Percentiles rank a stretch among this genome's conserved stretches.
Evolutionary conservation across 2,888 invertebrate genomes (phyloP).

Genomic region (Pollenia amentaria): DNA sequence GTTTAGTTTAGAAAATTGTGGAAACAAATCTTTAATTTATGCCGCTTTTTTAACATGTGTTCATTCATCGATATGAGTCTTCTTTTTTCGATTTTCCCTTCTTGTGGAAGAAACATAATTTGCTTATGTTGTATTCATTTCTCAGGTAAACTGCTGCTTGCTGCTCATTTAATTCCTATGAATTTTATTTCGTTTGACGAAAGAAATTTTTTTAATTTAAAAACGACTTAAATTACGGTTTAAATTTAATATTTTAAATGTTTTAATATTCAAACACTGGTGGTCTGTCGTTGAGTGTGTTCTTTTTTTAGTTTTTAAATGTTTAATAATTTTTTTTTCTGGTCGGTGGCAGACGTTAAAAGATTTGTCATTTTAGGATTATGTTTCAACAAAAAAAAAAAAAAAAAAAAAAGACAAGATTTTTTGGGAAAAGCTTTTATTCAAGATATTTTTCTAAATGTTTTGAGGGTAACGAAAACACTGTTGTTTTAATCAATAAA

Average conservation of each 20-base stretch:
- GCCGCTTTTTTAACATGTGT: conserved; percentile 66
- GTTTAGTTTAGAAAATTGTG: conserved; percentile 51
- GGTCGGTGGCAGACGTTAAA: conserved; percentile 27
- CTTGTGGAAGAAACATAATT: conserved; percentile 35
- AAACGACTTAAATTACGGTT: conserved; percentile 49
- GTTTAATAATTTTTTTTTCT: conserved; percentile 1
- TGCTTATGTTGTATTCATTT: conserved; percentile 44
- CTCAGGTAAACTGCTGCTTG: conserved; percentile 27
- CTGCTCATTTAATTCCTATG: conserved; percentile 32
- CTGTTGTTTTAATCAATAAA: no score
- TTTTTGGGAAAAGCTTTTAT: not conserved
- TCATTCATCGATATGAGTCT: conserved; percentile 42
- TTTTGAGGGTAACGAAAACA: no score
- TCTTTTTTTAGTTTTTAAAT: not conserved
- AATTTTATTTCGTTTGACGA: conserved; percentile 43
- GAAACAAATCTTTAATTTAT: conserved; percentile 58
- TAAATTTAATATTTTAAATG: conserved; percentile 34
- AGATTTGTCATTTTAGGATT: conserved; percentile 21
- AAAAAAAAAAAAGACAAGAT: not conserved
- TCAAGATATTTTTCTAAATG: not conserved
- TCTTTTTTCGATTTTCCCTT: not conserved
- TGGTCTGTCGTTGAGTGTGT: conserved; percentile 42
- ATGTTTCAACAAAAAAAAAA: not conserved
- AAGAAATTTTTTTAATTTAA: conserved; percentile 45
- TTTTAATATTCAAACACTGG: conserved; percentile 23